Conservation (phyloP, 2,113 vertebrate genomes). For the Datnioides undecimradiatus region DNA sequence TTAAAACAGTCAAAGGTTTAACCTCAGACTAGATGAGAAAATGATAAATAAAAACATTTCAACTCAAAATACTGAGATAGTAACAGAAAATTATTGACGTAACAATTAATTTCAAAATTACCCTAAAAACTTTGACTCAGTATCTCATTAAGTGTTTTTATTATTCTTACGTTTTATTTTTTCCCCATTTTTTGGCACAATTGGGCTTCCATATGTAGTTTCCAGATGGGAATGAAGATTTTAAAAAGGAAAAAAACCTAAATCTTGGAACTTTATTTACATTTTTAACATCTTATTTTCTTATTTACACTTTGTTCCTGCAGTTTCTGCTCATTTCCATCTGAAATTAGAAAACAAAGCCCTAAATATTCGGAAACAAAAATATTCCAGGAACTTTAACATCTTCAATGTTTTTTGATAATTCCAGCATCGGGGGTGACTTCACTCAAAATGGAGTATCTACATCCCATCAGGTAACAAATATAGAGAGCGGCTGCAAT, state of each 20-base stretch:
- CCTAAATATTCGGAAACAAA: neutral
- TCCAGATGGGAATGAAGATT: conserved; percentile 47
- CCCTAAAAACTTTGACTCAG: no score
- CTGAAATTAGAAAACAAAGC: conserved; percentile 23
- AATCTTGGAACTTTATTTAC: conserved; percentile 75
- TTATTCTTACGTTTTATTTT: neutral
- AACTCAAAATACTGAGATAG: no score
- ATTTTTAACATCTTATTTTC: conserved; percentile 64
- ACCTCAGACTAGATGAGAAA: no score
- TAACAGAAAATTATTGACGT: no score
- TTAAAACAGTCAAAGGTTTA: no score
- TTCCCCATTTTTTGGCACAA: conserved; percentile 18
- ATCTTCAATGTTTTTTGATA: neutral
- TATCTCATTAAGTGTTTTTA: neutral
- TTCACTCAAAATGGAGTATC: neutral
- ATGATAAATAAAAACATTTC: no score
- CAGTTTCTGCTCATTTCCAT: conserved; percentile 24
- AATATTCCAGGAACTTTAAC: neutral
- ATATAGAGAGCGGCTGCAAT: neutral
- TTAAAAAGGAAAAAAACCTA: conserved; percentile 42
- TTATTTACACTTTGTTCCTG: conserved; percentile 75
- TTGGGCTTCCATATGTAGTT: conserved; percentile 7
- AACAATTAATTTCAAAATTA: no score
- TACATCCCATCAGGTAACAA: neutral
- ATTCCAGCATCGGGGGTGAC: neutral